Evolutionary conservation across 2,797 vertebrate species (phyloP).

Genomic region (Enteromius unitaeniatus): DNA sequence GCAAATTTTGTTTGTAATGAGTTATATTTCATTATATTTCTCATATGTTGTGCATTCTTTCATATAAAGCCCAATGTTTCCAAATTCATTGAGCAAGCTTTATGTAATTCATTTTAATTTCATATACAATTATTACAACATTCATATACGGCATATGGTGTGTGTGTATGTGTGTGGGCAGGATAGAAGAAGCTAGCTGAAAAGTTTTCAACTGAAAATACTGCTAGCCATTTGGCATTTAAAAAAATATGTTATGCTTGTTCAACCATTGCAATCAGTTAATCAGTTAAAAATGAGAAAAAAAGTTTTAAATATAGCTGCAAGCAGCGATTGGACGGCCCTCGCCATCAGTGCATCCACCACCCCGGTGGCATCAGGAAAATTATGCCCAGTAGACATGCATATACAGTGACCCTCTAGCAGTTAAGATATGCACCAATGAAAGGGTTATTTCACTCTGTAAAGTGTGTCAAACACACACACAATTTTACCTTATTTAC

Average conservation of each 20-base stretch:
- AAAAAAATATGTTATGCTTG: constrained; percentile 13
- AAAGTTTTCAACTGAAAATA: constrained; percentile 53
- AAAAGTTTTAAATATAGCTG: too few species aligned
- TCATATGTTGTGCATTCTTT: constrained; percentile 52
- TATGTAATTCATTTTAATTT: constrained; percentile 61
- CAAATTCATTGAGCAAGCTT: constrained; percentile 50
- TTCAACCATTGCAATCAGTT: background rate
- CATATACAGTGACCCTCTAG: too few species aligned
- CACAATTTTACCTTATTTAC: too few species aligned
- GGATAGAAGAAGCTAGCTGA: constrained; percentile 20
- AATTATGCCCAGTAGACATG: too few species aligned
- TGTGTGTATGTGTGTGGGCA: constrained; percentile 45
- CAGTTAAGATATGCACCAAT: too few species aligned
- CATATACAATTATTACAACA: constrained; percentile 58
- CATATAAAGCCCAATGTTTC: constrained; percentile 55
- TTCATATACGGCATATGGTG: constrained; percentile 59
- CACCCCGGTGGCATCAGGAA: too few species aligned
- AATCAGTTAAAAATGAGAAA: too few species aligned
- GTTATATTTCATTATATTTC: constrained; percentile 56
- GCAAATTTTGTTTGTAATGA: constrained; percentile 27
- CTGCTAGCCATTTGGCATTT: constrained; percentile 28
- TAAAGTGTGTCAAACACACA: too few species aligned
- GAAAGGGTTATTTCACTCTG: too few species aligned
- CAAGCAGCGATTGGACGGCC: too few species aligned
- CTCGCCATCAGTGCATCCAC: too few species aligned